phyloP scores from a whole-genome alignment of 2,797 vertebrate species.

The Acanthopagrus latus region DNA sequence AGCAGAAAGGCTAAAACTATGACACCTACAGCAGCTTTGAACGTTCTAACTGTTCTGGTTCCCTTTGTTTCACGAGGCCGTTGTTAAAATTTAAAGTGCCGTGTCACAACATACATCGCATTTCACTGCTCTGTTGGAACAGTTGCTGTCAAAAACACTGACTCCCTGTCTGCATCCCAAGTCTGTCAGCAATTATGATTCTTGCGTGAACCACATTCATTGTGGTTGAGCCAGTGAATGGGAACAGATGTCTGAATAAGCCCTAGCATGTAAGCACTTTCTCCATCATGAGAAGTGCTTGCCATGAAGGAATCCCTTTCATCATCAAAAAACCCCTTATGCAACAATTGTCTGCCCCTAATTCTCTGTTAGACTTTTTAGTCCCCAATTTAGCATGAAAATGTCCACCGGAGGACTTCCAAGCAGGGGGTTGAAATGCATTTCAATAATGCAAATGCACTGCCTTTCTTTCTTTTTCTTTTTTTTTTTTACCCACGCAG shows the following conservation, averaged over 20 bases:
- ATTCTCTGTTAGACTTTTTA: constrained; percentile 62
- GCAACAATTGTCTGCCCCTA: constrained; percentile 62
- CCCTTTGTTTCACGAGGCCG: background rate
- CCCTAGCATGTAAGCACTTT: constrained; percentile 77
- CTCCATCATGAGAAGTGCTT: constrained; percentile 64
- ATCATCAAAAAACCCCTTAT: constrained; percentile 59
- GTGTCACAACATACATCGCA: constrained; percentile 43
- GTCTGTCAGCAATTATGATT: constrained; percentile 79
- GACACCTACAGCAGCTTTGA: too few relatives aligned
- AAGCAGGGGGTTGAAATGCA: constrained; percentile 41
- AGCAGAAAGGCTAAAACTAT: too few relatives aligned
- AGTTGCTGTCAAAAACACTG: constrained; percentile 45
- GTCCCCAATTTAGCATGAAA: constrained; percentile 69
- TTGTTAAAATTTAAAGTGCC: constrained; percentile 44
- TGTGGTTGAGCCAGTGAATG: constrained; percentile 72
- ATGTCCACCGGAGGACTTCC: constrained; percentile 52
- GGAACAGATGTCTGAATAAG: constrained; percentile 78
- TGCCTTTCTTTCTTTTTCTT: constrained; percentile 55
- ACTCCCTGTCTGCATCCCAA: constrained; percentile 47
- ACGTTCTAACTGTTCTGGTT: background rate
- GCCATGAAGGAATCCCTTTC: constrained; percentile 74
- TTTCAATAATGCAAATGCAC: constrained; percentile 73
- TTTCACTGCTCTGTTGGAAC: constrained; percentile 39
- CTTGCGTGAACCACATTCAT: constrained; percentile 74
- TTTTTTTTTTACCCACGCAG: constrained; percentile 34